A percentile compares a stretch with the other conserved stretches of the same genome.
phyloP scores from a whole-genome alignment of 2,113 vertebrate species.

The Petrocephalus zakoni region DNA sequence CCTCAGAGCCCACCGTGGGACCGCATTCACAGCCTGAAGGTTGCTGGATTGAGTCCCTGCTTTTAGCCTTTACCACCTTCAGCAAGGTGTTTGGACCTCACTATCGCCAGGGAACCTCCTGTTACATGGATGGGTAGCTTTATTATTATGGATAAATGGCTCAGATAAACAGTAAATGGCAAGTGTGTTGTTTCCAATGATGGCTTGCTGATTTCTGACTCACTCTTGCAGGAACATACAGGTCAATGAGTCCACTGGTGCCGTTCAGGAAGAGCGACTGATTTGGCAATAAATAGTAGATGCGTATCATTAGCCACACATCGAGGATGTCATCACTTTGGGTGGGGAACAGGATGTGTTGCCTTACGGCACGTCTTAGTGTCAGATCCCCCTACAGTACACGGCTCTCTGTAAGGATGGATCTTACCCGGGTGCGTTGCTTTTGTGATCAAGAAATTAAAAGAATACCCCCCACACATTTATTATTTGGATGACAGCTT shows the following conservation, averaged over 20 bases:
- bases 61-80: neutral
- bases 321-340: neutral
- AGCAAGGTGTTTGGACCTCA: neutral
- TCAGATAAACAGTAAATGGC: neutral
- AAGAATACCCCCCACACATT: neutral
- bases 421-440: neutral
- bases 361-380: neutral
- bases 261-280: neutral
- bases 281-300: neutral
- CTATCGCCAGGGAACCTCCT: neutral
- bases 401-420: neutral
- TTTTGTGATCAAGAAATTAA: neutral
- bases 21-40: neutral
- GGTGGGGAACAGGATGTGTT: neutral
- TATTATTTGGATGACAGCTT: constrained; percentile 6
- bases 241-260: neutral
- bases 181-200: neutral
- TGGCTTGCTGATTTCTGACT: neutral
- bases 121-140: neutral
- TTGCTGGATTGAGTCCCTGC: neutral
- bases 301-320: neutral
- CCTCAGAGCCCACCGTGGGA: neutral
- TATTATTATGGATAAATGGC: neutral
- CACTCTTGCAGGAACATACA: neutral
- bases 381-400: neutral